These are phyloP conservation scores for Tadarida brasiliensis DNA, from an alignment of 2,797 vertebrate genomes.

Conservation along the genomic window DNA sequence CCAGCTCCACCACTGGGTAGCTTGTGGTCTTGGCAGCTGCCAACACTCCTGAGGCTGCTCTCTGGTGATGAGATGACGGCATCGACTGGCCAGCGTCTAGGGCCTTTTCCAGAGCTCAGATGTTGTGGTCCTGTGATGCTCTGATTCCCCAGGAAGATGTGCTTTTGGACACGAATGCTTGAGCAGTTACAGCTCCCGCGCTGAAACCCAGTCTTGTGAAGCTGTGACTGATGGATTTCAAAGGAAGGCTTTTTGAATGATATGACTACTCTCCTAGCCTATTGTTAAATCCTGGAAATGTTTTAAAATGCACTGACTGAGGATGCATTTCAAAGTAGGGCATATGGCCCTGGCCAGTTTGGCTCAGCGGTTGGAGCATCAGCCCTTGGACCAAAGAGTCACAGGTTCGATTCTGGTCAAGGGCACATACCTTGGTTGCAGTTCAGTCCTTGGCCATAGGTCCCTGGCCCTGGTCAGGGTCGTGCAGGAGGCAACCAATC, in stretches of 20 bases:
- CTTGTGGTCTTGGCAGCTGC: neutral
- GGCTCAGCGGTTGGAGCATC: no score
- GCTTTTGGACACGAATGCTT: neutral
- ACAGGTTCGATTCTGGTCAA: no score
- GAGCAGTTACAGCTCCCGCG: neutral
- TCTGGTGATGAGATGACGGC: neutral
- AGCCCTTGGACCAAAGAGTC: no score
- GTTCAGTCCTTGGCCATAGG: no score
- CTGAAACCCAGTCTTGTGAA: neutral
- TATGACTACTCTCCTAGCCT: neutral
- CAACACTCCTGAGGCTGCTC: neutral
- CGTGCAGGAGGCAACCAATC: no score
- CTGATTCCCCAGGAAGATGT: neutral
- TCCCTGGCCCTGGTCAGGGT: no score
- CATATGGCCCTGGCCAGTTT: neutral
- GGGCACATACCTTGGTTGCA: no score
- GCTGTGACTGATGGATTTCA: neutral
- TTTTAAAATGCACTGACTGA: neutral
- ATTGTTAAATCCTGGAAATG: neutral
- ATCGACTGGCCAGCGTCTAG: neutral
- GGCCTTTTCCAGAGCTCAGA: neutral
- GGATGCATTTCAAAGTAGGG: neutral
- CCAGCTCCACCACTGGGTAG: neutral
- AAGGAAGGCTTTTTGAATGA: neutral
- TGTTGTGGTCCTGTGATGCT: neutral